Percentiles rank a stretch among this genome's conserved stretches.
phyloP scores from a whole-genome alignment of 2,888 invertebrate species.

The Zelleria hepariella region DNA sequence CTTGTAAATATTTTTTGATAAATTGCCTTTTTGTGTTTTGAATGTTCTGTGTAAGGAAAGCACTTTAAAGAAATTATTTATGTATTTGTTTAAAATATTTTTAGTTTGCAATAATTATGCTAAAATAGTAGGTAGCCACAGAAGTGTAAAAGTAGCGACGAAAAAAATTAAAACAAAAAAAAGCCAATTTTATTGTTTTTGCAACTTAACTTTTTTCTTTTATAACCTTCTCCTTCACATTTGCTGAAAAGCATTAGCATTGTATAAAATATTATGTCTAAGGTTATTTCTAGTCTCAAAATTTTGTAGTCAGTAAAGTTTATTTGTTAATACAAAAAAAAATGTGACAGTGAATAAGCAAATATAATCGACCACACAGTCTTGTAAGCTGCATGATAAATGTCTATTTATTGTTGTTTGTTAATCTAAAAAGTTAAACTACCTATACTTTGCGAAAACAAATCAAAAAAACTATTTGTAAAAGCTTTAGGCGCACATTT shows the following conservation, averaged over 20 bases:
- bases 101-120: neutral
- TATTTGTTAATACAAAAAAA: slow-evolving; percentile 12
- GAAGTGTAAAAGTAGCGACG: neutral
- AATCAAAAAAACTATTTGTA: neutral
- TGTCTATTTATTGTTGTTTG: neutral
- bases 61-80: slow-evolving; percentile 11
- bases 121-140: neutral
- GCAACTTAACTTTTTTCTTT: neutral
- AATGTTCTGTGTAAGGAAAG: slow-evolving; percentile 1
- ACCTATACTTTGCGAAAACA: neutral
- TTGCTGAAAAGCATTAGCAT: neutral
- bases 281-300: slow-evolving; percentile 59
- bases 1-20: slow-evolving; percentile 56
- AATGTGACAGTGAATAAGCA: slow-evolving; percentile 20
- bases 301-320: slow-evolving; percentile 44
- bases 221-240: neutral
- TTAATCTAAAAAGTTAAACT: neutral
- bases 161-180: neutral
- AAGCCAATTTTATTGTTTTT: neutral
- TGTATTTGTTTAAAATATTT: slow-evolving; percentile 1
- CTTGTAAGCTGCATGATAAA: slow-evolving; percentile 22
- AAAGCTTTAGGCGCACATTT: slow-evolving; percentile 56
- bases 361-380: slow-evolving; percentile 25
- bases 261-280: neutral
- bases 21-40: slow-evolving; percentile 9